phyloP scores from a whole-genome alignment of 2,113 vertebrate species.

The Pomatorhinus ruficollis region DNA sequence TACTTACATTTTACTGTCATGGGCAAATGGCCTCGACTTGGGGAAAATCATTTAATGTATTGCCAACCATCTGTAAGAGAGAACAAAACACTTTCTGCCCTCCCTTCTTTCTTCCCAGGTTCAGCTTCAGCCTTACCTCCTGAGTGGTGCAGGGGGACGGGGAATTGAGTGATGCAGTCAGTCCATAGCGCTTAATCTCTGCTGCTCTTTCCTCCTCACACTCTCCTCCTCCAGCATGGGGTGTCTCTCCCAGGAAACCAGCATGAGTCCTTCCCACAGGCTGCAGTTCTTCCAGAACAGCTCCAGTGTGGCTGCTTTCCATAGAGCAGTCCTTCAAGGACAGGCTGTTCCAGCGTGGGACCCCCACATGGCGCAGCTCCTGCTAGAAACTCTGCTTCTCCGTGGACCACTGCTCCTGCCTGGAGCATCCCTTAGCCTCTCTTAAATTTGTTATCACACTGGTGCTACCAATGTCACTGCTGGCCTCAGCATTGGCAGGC shows the following conservation, averaged over 20 bases:
- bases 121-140: not conserved
- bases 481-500: not conserved
- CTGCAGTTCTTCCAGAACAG: not conserved
- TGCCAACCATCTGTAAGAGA: not conserved
- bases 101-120: not conserved
- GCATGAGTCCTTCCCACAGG: not conserved
- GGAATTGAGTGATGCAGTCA: not conserved
- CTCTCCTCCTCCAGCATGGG: not conserved
- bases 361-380: not conserved
- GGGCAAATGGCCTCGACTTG: accelerated
- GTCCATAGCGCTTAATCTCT: not conserved
- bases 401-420: not conserved
- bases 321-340: not conserved
- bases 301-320: not conserved
- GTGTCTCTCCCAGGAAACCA: not conserved
- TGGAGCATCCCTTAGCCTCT: not conserved
- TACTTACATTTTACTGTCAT: not conserved
- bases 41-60: not conserved
- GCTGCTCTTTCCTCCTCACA: not conserved
- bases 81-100: not conserved
- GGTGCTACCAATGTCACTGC: accelerated
- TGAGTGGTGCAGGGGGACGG: no score
- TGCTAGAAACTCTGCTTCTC: not conserved
- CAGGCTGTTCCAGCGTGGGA: accelerated
- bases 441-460: not conserved